Percentiles rank a stretch among this genome's conserved stretches.
These are phyloP conservation scores for Dunckerocampus dactyliophorus DNA, from an alignment of 2,113 vertebrate genomes.

Conservation along the genomic window DNA sequence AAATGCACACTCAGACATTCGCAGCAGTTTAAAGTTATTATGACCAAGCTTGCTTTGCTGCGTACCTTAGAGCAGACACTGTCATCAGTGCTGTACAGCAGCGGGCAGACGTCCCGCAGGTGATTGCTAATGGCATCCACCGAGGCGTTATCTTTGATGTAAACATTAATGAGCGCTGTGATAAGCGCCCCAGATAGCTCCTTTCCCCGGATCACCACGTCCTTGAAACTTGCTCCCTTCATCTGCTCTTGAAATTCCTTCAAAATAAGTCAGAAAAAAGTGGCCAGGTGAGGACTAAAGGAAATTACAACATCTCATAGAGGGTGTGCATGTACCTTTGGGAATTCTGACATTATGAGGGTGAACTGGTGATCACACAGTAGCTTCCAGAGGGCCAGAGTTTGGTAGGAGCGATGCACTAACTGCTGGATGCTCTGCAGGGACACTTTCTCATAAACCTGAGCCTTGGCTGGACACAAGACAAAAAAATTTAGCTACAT, in stretches of 20 bases:
- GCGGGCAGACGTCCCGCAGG: slow-evolving; percentile 87
- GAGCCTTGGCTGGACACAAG: slow-evolving; percentile 80
- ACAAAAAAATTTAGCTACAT: not conserved
- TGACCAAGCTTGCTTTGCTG: not conserved
- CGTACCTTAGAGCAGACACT: slow-evolving; percentile 93
- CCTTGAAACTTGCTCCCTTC: slow-evolving; percentile 89
- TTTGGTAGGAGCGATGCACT: slow-evolving; percentile 91
- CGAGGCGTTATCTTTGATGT: slow-evolving; percentile 92
- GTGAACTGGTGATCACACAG: slow-evolving; percentile 94
- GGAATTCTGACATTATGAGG: slow-evolving; percentile 88
- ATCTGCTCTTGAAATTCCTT: slow-evolving; percentile 94
- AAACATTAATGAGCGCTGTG: slow-evolving; percentile 92
- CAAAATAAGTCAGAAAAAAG: slow-evolving; percentile 5
- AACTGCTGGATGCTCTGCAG: slow-evolving; percentile 91
- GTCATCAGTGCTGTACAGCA: slow-evolving; percentile 93
- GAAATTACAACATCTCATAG: no score
- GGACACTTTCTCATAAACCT: slow-evolving; percentile 87
- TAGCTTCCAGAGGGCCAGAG: slow-evolving; percentile 91
- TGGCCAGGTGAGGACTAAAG: not conserved
- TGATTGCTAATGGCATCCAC: slow-evolving; percentile 92
- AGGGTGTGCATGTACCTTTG: slow-evolving; percentile 76
- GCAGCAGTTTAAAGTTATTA: not conserved
- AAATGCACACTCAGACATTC: no score
- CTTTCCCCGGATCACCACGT: slow-evolving; percentile 87
- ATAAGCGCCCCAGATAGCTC: slow-evolving; percentile 90